A percentile compares a stretch with the other conserved stretches of the same genome.
phyloP scores from a whole-genome alignment of 2,888 invertebrate genomes.

The Synanthedon myopaeformis region DNA sequence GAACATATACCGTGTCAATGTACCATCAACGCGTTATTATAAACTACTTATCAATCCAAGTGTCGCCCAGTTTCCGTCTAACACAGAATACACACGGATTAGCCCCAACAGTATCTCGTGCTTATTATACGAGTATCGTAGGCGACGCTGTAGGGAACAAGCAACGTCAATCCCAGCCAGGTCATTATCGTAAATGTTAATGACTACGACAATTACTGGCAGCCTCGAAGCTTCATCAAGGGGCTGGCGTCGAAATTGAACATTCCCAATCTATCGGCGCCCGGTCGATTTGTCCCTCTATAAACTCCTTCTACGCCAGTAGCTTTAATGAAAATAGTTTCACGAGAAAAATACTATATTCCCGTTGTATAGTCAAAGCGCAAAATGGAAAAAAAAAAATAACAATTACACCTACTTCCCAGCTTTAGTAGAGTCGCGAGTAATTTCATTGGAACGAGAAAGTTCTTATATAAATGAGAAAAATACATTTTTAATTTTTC shows the following conservation, averaged over 20 bases:
- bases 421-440: slow-evolving; percentile 10
- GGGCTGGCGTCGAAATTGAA: slow-evolving; percentile 43
- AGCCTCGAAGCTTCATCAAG: slow-evolving; percentile 39
- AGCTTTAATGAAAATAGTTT: slow-evolving; percentile 64
- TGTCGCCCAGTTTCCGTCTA: slow-evolving; percentile 5
- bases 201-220: slow-evolving; percentile 58
- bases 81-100: slow-evolving; percentile 18
- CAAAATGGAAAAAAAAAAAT: slow-evolving; percentile 12
- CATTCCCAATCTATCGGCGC: slow-evolving; percentile 51
- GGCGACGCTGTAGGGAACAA: slow-evolving; percentile 32
- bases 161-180: slow-evolving; percentile 47
- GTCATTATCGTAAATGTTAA: slow-evolving; percentile 67
- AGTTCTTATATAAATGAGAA: slow-evolving; percentile 9
- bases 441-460: slow-evolving; percentile 8
- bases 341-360: slow-evolving; percentile 42
- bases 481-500: slow-evolving; percentile 6
- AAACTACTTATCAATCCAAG: slow-evolving; percentile 1
- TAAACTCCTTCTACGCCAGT: slow-evolving; percentile 50
- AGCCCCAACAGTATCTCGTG: slow-evolving; percentile 27
- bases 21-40: background rate
- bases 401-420: slow-evolving; percentile 8
- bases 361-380: slow-evolving; percentile 2
- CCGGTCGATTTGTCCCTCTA: slow-evolving; percentile 48
- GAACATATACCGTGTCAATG: slow-evolving; percentile 14
- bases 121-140: slow-evolving; percentile 28